Base-by-base conservation (phyloP, 2,888 invertebrate species). In the Hipparchia semele region DNA sequence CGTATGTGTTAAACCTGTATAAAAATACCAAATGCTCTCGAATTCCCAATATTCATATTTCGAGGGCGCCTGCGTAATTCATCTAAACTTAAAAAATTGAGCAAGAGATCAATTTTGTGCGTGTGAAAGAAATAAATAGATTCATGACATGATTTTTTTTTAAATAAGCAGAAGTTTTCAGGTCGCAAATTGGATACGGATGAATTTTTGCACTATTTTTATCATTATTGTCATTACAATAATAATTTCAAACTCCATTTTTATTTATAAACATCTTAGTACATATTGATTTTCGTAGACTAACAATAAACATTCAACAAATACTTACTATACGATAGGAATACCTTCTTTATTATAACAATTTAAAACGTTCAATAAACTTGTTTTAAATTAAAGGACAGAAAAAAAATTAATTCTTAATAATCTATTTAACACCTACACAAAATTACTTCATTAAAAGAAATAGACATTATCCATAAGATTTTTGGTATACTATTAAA, bases 221-320 rank as follows among this genome's bases (percentile, higher is more conserved):
- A 13, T 62, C n/a, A 13, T 46, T 46, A 60, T 51, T 51, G 13
- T 72, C n/a, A n/a, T n/a, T n/a, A n/a, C n/a, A 49, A 60, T 70
- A 61, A 62, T 71, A 49, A 71, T 58, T 72, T 64, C 68, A 69
- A 53, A 65, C 23, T 54, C 33, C 71, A 70, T 70, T 70, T 53
- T 71, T 69, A 73, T 73, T 75, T 75, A 70, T 72, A 67, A 66
- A 69, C 49, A 67, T 65, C 62, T 67, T 56, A 65, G 7, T 65
- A 33, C 67, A 73, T 71, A 23, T 70, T 74, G 72, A 61, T 71
- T 67, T 53, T 53, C 72, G 69, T 77, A 69, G 68, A 77, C 65
- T 76, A 70, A 79, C 71, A 58, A n/a, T 56, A 56, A 68, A 75
- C 53, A 65, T 65, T 51, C 51, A 51, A 5, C 39, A 39, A 39